phyloP scores from a whole-genome alignment of 2,113 vertebrate genomes.

The Marmota flaviventris region DNA sequence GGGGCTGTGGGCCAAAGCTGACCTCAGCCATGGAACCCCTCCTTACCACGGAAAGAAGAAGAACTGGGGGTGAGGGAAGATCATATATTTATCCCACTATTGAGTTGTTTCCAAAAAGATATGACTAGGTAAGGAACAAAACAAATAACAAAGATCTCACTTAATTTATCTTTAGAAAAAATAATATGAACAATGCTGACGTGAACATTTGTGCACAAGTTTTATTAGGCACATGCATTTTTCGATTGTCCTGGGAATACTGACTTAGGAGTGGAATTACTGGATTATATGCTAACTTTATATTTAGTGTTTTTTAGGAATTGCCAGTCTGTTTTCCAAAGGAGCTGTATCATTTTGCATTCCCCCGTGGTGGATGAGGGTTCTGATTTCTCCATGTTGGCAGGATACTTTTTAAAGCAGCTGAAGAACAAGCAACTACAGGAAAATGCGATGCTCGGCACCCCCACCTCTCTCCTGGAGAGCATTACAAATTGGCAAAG shows the following conservation, averaged over 20 bases:
- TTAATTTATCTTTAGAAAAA: background rate
- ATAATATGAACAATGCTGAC: background rate
- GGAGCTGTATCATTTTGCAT: background rate
- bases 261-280: background rate
- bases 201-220: background rate
- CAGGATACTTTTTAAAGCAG: background rate
- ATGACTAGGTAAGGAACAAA: constrained; percentile 3
- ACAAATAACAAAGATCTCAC: background rate
- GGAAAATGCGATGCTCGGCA: background rate
- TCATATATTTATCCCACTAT: background rate
- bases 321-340: background rate
- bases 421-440: background rate
- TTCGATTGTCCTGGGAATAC: background rate
- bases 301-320: background rate
- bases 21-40: background rate
- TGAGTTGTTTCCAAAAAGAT: background rate
- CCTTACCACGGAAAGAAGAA: background rate
- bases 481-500: background rate
- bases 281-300: background rate
- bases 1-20: background rate
- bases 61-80: too few species aligned
- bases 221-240: background rate
- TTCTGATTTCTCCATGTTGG: background rate
- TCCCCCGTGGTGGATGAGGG: background rate
- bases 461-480: background rate